Base-by-base conservation (phyloP, 2,888 invertebrate species). In the Trachelus tabidus region DNA sequence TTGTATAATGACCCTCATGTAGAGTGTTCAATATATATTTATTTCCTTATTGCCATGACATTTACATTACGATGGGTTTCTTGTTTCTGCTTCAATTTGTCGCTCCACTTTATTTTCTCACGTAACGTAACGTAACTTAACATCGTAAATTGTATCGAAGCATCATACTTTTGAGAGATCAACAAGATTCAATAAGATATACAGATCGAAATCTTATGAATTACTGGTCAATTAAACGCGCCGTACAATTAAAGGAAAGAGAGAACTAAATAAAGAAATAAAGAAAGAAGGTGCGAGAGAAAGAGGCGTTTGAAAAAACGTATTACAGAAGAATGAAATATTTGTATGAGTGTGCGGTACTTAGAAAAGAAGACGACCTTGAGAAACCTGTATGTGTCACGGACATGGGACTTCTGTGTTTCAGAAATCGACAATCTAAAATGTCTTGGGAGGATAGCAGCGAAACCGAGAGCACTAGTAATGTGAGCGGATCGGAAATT, bases 361-460 rank as follows among this genome's bases (percentile, higher is more conserved):
- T 71, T 74, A 31, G 69, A 69, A 75, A 75, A 80, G 81, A 37
- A 56, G 82, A 79, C 76, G 80, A 83, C 31, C 33, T 69, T 11
- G 69, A 33, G 15, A 30, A 69, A 30, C 33, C 30, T 69, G 31
- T 30, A 82, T 85, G 82, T 85, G 86, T 84, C 84, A 79, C 84
- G 82, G 83, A 81, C 79, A 78, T 81, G 81, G 83, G 85, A 84
- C 85, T 85, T 82, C 87, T 87, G 82, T 89, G 86, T 88, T 89
- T 88, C 87, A 89, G 89, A 87, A 86, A 78, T 69, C 34, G 80
- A 79, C 81, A 79, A 77, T 80, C 73, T 79, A 34, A 35, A 34
- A 73, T 79, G 40, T 34, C 34, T 68, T 68, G 34, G 33, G 76
- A 31, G 34, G 73, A 73, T 30, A 33, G 71, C 56, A n/a, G 31